Base-by-base conservation (phyloP, 2,888 invertebrate genomes). In the Chymomyza caudatula region DNA sequence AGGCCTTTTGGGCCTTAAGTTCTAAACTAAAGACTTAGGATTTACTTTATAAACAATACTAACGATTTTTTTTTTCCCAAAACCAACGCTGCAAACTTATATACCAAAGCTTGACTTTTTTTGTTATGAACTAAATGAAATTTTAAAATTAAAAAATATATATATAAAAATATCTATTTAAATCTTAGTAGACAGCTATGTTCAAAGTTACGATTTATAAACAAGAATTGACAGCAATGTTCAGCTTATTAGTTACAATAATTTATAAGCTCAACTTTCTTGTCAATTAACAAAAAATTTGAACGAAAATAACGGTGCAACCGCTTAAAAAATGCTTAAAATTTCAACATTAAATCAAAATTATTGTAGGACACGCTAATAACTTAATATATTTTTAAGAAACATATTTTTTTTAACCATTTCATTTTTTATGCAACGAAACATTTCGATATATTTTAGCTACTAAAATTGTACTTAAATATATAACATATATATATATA, bases 401-500 rank as follows among this genome's bases (percentile, higher is more conserved):
- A 11, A 2, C 25, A 25, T 4, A 6, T 25, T 61, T 54, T 25
- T 47, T 29, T 47, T 15, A 52, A 61, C 29, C 29, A 53, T 65
- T 43, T 19, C 62, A 58, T 29, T 65, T 55, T 19, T 57, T 51
- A 37, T 37, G 29, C 29, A 37, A 37, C 29, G 29, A 37, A 37
- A 4, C 29, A 37, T 37, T 37, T 37, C 11, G 29, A 6, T 29
- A 29, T 29, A 29, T 29, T 1, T 29, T 8, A 23, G 23, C 23
- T 25, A 25, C 25, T 25, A 6, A 37, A 60, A 37, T 42, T 66
- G 62, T 55, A 63, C 61, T 61, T 37, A 37, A n/a, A 69, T 55
- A 69, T 29, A 68, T 54, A 70, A 68, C 67, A n/a, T 29, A 63
- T 29, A 52, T 54, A 73, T 25, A 61, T 57, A 49, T 52, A 60